Base-by-base conservation (phyloP, 1,140 invertebrate genomes). In the Drosophila kanapiae region DNA sequence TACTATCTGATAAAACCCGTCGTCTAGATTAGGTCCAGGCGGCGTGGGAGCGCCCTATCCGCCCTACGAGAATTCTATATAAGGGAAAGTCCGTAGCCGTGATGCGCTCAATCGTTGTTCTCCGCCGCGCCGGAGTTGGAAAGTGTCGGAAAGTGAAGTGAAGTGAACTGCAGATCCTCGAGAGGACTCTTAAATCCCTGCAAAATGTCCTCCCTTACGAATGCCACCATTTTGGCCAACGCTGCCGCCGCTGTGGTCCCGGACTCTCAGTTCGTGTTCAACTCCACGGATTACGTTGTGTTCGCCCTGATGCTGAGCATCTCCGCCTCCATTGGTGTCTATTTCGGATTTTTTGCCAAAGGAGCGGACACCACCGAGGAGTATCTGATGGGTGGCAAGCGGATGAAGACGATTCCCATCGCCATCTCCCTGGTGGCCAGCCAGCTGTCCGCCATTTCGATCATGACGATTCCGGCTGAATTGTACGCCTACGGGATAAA, bases 361-460 rank as follows among this genome's bases (percentile, higher is more conserved):
- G 63, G 77, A 0, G 83, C 59, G 38, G 94, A 95, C 60, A 95
- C 94, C 2, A 94, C 95, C 0, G 92, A 93, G 31, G 95, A 95
- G 51, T 95, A 95, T 61, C 85, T 95, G 18, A 93, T 95, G 64
- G 95, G 95, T 18, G 94, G 95, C 43, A 95, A 95, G 63, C 94
- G 94, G 5, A 95, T 96, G 95, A 94, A 94, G 48, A 94, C 95
- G 13, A 94, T 96, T 48, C 95, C 95, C 0, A 95, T 96, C 51
- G 94, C 95, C 51, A 94, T 96, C 88, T 96, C 95, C 0, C 81
- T 96, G 18, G 94, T 96, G 58, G 94, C 95, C 35, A 95, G 96
- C 91, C 97, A 97, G 91, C 95, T 97, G 91, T 97, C 96, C 4
- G 96, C 96, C 23, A 96, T 97, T 62, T 96, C 96, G 0, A 94